These are phyloP conservation scores for Drosophila prosaltans DNA, from an alignment of 1,140 invertebrate genomes.

Conservation along the genomic window DNA sequence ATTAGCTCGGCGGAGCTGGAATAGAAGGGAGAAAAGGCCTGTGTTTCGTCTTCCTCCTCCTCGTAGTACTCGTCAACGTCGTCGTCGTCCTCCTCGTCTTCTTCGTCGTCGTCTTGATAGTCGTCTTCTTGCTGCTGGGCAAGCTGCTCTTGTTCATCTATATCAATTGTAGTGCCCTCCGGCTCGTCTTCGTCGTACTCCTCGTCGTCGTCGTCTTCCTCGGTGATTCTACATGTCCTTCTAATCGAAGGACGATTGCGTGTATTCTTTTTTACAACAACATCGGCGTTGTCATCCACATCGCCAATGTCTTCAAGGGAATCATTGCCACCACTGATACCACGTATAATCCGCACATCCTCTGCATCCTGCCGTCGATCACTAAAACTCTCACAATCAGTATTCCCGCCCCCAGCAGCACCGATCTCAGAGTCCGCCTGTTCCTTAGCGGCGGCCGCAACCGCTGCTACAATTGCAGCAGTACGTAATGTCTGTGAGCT, in stretches of 20 bases:
- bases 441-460: constrained; percentile 67
- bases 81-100: constrained; percentile 60
- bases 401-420: constrained; percentile 34
- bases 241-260: constrained; percentile 67
- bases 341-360: constrained; percentile 51
- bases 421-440: constrained; percentile 32
- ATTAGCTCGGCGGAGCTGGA: constrained; percentile 71
- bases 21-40: constrained; percentile 72
- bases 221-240: constrained; percentile 74
- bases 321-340: constrained; percentile 58
- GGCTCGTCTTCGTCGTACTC: constrained; percentile 55
- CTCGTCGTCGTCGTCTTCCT: constrained; percentile 62
- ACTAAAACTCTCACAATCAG: constrained; percentile 69
- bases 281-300: constrained; percentile 72
- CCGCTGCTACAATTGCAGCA: constrained; percentile 67
- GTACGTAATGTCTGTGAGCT: constrained; percentile 70
- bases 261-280: constrained; percentile 67
- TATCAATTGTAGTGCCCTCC: constrained; percentile 57
- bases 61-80: constrained; percentile 72
- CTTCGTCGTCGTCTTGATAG: constrained; percentile 53
- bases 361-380: constrained; percentile 64
- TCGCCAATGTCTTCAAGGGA: constrained; percentile 70
- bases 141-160: constrained; percentile 59
- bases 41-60: constrained; percentile 74
- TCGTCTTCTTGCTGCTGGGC: constrained; percentile 46